Conservation (phyloP, 2,797 vertebrate species). For the Paguma larvata region DNA sequence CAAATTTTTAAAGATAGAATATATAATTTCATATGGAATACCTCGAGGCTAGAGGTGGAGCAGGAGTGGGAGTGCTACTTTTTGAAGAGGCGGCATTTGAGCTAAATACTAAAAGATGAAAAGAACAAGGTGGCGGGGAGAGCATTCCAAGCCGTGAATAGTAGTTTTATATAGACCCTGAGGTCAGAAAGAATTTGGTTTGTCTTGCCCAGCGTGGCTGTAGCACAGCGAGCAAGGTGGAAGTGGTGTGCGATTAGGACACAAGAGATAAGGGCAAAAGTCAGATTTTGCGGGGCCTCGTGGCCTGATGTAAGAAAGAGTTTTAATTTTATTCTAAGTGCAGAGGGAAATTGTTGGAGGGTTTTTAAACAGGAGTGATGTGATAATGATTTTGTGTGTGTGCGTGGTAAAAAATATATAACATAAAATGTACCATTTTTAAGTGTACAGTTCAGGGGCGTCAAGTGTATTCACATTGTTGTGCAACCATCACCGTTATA, state of each 20-base stretch:
- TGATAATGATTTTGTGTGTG: neutral
- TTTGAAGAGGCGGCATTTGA: slow-evolving; percentile 40
- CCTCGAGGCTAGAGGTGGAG: neutral
- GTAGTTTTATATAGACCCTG: neutral
- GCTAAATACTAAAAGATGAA: neutral
- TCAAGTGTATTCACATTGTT: neutral
- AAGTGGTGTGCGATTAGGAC: neutral
- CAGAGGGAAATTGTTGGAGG: neutral
- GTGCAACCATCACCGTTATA: neutral
- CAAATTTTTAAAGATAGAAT: slow-evolving; percentile 24
- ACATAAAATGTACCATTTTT: slow-evolving; percentile 5
- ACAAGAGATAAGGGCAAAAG: neutral
- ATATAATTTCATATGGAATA: neutral
- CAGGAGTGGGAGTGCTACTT: neutral
- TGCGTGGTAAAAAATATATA: neutral
- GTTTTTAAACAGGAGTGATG: neutral
- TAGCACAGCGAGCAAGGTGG: neutral
- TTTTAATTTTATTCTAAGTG: slow-evolving; percentile 6
- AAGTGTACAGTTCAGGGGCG: neutral
- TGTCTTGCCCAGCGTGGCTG: neutral
- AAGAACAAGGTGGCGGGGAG: neutral
- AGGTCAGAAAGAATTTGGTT: slow-evolving; percentile 31
- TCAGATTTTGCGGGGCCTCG: neutral
- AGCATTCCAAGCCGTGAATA: neutral
- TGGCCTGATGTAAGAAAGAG: neutral